phyloP scores from a whole-genome alignment of 2,888 invertebrate species.

The Mycalesis mineus region DNA sequence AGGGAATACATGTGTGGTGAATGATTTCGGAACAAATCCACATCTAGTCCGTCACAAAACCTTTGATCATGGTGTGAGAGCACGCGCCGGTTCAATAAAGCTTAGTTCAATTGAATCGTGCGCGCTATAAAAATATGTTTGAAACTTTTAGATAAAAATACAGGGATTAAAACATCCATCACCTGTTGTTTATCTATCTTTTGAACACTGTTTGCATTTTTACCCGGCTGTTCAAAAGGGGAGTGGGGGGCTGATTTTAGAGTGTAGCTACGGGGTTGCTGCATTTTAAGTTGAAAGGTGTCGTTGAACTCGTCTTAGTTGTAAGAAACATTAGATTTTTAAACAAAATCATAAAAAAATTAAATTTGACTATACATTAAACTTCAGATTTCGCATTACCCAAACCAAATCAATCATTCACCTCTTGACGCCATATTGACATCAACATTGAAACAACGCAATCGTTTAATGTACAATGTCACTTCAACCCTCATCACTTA shows the following conservation, averaged over 20 bases:
- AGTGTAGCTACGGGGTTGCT: too few species aligned
- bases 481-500: background rate
- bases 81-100: conserved; percentile 11
- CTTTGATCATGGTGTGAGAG: conserved; percentile 15
- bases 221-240: too few species aligned
- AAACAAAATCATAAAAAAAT: too few species aligned
- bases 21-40: background rate
- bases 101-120: conserved; percentile 11
- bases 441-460: background rate
- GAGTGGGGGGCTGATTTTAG: too few species aligned
- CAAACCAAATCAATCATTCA: background rate
- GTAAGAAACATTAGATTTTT: too few species aligned
- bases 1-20: too few species aligned
- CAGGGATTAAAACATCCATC: conserved; percentile 5
- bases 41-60: conserved; percentile 8
- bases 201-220: background rate
- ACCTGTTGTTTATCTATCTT: background rate
- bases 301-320: too few species aligned
- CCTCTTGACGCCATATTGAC: background rate
- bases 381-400: background rate
- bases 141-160: background rate
- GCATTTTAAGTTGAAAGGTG: too few species aligned
- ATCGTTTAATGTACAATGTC: background rate
- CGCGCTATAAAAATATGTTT: conserved; percentile 3
- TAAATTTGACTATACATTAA: background rate